These are phyloP conservation scores for Colostygia pectinataria DNA, from an alignment of 2,888 invertebrate species.

Conservation along the genomic window DNA sequence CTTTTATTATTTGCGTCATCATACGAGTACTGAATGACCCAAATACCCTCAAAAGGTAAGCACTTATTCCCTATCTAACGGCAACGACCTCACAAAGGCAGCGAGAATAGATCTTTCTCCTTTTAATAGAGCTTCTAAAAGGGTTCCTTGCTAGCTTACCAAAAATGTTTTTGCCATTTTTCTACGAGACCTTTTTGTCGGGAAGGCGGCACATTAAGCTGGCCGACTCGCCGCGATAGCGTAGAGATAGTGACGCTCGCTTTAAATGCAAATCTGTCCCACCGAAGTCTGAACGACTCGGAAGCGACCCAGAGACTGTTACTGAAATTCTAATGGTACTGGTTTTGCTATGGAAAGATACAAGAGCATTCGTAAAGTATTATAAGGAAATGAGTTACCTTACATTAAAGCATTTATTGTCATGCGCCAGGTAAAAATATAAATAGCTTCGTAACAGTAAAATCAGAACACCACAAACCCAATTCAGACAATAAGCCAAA, in stretches of 20 bases:
- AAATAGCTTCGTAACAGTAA: no score
- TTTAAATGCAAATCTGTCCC: slow-evolving; percentile 62
- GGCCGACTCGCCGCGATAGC: slow-evolving; percentile 48
- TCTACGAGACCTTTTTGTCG: slow-evolving; percentile 51
- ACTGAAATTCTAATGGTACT: slow-evolving; percentile 25
- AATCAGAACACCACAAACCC: no score
- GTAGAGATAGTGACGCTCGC: slow-evolving; percentile 47
- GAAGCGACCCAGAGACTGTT: slow-evolving; percentile 33
- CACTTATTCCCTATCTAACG: slow-evolving; percentile 41
- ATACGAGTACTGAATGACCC: slow-evolving; percentile 37
- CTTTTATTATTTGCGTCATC: slow-evolving; percentile 30
- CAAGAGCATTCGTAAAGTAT: no score
- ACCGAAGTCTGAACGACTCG: slow-evolving; percentile 42
- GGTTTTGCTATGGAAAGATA: not conserved
- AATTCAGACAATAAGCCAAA: not conserved
- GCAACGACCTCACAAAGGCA: slow-evolving; percentile 47
- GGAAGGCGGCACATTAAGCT: slow-evolving; percentile 43
- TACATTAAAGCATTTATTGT: no score
- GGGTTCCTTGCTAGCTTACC: slow-evolving; percentile 48
- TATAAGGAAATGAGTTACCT: no score
- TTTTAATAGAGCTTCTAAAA: slow-evolving; percentile 59
- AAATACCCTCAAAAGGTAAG: slow-evolving; percentile 42
- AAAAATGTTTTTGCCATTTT: slow-evolving; percentile 52
- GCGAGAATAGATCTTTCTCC: slow-evolving; percentile 53
- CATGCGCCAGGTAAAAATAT: no score